Evolutionary conservation across 2,113 vertebrate genomes (phyloP), one percentile per base, ranked within the genome.

Genomic region (Menidia beryllina): DNA sequence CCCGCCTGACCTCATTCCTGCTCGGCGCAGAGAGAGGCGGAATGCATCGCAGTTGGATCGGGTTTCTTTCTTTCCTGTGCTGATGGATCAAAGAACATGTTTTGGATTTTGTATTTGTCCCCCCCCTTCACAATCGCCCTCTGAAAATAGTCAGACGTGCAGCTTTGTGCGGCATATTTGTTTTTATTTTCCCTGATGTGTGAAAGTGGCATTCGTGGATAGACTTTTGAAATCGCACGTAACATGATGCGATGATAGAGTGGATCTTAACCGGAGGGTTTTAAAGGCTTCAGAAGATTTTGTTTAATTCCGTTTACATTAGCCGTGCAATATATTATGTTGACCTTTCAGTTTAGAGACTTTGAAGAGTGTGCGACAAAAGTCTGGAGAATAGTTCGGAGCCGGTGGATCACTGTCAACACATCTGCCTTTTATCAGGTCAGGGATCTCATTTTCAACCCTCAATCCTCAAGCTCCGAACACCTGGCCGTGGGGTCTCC

Each of bases 371-470:
- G 67, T 43, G 70, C 60, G 79, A 87, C 83, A 81, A 76, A 82
- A 70, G 68, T 85, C 80, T 89, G 88, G 75, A 83, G 88, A 90
- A 89, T 63, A 67, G 72, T 88, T 90, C 84, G 81, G 15, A 47
- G 79, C 17, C 77, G 77, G 30, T 86, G 88, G 77, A 73, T 89
- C 90, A 88, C 89, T 58, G 56, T 89, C 89, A 84, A 77, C 84
- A 88, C 91, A 93, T 94, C 92, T 95, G 92, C 75, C 88, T 94
- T 94, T 86, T 87, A 91, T 94, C 92, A 93, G 74, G 78, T 73
- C 63, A 80, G 82, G 59, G 80, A 87, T 91, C 89, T 91, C 56
- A 87, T 89, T 74, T 85, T 78, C 70, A 79, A 72, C 83, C 58
- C 66, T 81, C 75, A 0, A n/a, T n/a, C n/a, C n/a, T n/a, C n/a